Conservation (phyloP, 2,888 invertebrate genomes). For the Epirrita christyi region DNA sequence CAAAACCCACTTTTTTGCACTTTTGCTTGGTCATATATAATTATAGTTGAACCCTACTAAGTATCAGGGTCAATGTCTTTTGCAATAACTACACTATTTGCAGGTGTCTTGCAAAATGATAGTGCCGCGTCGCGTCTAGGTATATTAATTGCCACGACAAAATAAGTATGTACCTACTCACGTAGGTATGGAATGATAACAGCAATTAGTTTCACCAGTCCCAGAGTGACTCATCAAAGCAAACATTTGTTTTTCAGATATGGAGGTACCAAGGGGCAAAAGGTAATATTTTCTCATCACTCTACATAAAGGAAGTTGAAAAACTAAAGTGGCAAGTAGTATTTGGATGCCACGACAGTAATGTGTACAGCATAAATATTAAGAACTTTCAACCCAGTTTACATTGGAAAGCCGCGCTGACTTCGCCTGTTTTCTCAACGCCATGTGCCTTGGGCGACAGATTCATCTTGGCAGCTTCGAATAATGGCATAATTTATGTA, state of each 20-base stretch:
- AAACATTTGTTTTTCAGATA: conserved; percentile 69
- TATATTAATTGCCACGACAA: too few relatives aligned
- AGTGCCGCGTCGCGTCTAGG: too few relatives aligned
- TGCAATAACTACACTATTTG: too few relatives aligned
- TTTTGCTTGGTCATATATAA: too few relatives aligned
- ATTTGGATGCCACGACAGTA: conserved; percentile 90
- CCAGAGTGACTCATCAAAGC: too few relatives aligned
- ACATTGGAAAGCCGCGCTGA: conserved; percentile 83
- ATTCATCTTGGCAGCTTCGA: conserved; percentile 83
- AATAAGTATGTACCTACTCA: too few relatives aligned
- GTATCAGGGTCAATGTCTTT: too few relatives aligned
- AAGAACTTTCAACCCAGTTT: conserved; percentile 68
- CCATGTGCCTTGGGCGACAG: conserved; percentile 81
- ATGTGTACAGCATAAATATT: conserved; percentile 86
- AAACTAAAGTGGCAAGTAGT: conserved; percentile 77
- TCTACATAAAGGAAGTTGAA: conserved; percentile 74
- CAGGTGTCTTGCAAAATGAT: too few relatives aligned
- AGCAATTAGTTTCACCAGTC: too few relatives aligned
- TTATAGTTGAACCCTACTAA: too few relatives aligned
- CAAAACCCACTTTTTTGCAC: too few relatives aligned
- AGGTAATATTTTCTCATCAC: conserved; percentile 90
- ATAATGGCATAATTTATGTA: conserved; percentile 86
- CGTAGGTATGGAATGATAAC: too few relatives aligned
- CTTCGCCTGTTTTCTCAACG: conserved; percentile 88
- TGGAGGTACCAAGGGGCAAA: conserved; percentile 84